Evolutionary conservation across 2,113 vertebrate genomes (phyloP).

Genomic region (Mirounga angustirostris): DNA sequence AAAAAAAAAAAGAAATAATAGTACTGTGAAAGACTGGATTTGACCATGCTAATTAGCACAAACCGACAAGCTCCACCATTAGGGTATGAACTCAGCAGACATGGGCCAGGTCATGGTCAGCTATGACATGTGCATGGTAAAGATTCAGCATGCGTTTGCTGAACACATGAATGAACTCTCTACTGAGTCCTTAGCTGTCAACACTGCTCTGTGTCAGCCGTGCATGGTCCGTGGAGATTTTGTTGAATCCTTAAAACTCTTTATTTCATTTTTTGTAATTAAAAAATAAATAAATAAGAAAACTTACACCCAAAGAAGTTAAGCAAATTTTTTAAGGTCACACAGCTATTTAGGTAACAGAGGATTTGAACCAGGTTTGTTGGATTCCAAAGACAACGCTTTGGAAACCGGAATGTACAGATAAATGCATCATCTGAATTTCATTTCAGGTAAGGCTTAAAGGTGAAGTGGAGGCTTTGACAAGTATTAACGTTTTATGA

Average conservation of each 20-base stretch:
- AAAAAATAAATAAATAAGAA: background rate
- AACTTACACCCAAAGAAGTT: background rate
- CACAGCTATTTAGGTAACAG: background rate
- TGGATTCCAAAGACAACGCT: background rate
- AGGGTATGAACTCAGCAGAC: background rate
- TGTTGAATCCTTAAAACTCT: background rate
- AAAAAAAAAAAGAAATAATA: no score
- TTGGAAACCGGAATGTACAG: background rate
- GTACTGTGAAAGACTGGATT: background rate
- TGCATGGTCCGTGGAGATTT: background rate
- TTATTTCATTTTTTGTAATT: background rate
- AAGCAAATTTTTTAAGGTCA: background rate
- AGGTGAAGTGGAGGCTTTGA: background rate
- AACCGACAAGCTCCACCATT: background rate
- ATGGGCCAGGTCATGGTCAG: fast-evolving
- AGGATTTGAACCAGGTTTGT: background rate
- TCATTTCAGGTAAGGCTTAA: background rate
- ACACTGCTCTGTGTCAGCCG: fast-evolving
- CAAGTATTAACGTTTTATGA: constrained; percentile 12
- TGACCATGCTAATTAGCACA: background rate
- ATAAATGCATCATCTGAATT: background rate
- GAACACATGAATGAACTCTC: background rate
- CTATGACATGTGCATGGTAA: fast-evolving
- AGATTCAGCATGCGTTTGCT: background rate
- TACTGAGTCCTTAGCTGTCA: background rate